Evolutionary conservation across 2,113 vertebrate species (phyloP).

Genomic region (Mus pahari): DNA sequence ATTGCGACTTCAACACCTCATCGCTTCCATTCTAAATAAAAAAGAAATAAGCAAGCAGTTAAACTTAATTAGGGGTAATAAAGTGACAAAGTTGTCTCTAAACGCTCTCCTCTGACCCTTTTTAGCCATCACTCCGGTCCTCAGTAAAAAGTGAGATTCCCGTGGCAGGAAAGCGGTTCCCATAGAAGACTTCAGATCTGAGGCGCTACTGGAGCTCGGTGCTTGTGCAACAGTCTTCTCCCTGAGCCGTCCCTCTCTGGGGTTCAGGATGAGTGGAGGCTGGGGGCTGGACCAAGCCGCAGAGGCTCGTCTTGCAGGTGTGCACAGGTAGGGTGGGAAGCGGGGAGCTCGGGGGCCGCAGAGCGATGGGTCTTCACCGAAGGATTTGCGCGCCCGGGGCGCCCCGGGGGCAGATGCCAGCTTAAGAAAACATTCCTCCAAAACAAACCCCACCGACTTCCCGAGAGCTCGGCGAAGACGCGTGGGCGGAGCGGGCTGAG

Average conservation of each 20-base stretch:
- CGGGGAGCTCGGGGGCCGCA: not conserved
- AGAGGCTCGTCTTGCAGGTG: not conserved
- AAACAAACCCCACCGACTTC: slow-evolving; percentile 29
- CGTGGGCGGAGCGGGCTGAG: slow-evolving; percentile 14
- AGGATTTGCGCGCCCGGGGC: not conserved
- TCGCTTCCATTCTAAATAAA: not conserved
- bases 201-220: not conserved
- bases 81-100: not conserved
- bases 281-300: not conserved
- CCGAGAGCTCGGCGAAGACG: not conserved
- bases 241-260: not conserved
- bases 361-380: not conserved
- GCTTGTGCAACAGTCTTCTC: not conserved
- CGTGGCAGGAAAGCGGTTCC: not conserved
- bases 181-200: not conserved
- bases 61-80: not conserved
- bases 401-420: not conserved
- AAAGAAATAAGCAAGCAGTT: not conserved
- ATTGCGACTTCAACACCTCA: not conserved
- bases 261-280: not conserved
- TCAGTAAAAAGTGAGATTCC: not conserved
- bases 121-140: not conserved
- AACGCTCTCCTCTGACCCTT: not conserved
- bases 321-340: slow-evolving; percentile 8
- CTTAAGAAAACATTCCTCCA: not conserved